Evolutionary conservation across 1,140 invertebrate genomes (phyloP).

Genomic region (Diprion similis): DNA sequence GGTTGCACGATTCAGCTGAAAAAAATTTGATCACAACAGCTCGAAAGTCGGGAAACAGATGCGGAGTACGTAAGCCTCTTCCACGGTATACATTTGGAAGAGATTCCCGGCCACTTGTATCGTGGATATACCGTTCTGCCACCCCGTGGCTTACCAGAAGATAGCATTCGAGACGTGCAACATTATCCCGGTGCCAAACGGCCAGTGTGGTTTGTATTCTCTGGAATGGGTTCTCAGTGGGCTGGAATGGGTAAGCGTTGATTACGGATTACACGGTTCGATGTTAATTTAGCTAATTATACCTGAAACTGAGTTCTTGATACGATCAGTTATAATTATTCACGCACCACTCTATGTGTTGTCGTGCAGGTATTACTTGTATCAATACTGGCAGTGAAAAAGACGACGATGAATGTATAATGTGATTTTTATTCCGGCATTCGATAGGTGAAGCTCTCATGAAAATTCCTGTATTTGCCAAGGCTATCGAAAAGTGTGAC

Average conservation of each 20-base stretch:
- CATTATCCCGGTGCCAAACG: constrained; percentile 67
- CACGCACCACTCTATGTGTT: no score
- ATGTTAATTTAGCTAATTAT: no score
- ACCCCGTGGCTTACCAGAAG: constrained; percentile 49
- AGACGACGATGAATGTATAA: no score
- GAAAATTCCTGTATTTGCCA: constrained; percentile 70
- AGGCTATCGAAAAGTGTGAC: constrained; percentile 68
- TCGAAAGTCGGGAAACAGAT: constrained; percentile 63
- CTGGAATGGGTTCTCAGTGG: constrained; percentile 93
- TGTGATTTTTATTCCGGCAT: constrained; percentile 18
- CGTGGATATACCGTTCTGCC: constrained; percentile 64
- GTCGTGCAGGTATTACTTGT: no score
- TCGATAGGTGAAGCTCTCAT: constrained; percentile 70
- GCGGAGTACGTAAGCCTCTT: constrained; percentile 64
- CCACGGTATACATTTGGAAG: constrained; percentile 61
- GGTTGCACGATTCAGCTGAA: not conserved
- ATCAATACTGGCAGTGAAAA: no score
- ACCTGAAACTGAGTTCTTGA: no score
- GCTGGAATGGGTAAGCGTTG: constrained; percentile 76
- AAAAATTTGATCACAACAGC: not conserved
- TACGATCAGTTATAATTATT: no score
- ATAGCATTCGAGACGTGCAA: constrained; percentile 59
- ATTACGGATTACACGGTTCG: constrained; percentile 42
- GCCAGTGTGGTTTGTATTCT: constrained; percentile 88
- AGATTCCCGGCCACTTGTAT: constrained; percentile 67